phyloP scores from a whole-genome alignment of 2,113 vertebrate genomes.

The Oceanites oceanicus region DNA sequence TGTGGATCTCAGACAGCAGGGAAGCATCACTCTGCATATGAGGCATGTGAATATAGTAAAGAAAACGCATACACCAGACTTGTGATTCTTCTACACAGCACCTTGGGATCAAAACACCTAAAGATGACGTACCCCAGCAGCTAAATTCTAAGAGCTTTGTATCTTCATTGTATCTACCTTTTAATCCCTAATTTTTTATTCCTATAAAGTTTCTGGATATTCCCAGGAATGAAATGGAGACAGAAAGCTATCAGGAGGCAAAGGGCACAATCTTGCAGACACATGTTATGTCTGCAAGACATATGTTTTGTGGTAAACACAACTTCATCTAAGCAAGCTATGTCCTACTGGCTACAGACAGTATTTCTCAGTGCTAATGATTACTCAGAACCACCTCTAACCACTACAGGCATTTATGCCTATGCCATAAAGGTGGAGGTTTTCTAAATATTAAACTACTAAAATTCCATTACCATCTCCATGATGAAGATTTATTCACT shows the following conservation, averaged over 20 bases:
- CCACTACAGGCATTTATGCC: background rate
- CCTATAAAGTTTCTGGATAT: background rate
- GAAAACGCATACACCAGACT: background rate
- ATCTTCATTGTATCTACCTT: background rate
- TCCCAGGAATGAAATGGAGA: background rate
- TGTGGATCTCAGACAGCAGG: background rate
- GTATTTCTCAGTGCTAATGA: background rate
- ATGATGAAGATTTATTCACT: background rate
- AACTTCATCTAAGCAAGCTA: background rate
- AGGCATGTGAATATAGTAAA: background rate
- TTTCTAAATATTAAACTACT: background rate
- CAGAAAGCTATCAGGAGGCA: background rate
- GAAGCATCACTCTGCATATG: background rate
- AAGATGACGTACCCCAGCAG: background rate
- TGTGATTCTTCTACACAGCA: accelerated
- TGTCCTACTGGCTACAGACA: background rate
- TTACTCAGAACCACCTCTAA: background rate
- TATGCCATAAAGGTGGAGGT: background rate
- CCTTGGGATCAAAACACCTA: background rate
- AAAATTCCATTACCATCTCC: background rate
- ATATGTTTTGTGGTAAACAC: background rate
- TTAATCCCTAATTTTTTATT: background rate
- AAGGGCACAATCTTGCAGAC: background rate
- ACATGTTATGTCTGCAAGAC: background rate
- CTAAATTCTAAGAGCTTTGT: background rate